A percentile compares a stretch with the other conserved stretches of the same genome.
Evolutionary conservation across 1,140 invertebrate genomes (phyloP).

Genomic region (Ips nitidus): DNA sequence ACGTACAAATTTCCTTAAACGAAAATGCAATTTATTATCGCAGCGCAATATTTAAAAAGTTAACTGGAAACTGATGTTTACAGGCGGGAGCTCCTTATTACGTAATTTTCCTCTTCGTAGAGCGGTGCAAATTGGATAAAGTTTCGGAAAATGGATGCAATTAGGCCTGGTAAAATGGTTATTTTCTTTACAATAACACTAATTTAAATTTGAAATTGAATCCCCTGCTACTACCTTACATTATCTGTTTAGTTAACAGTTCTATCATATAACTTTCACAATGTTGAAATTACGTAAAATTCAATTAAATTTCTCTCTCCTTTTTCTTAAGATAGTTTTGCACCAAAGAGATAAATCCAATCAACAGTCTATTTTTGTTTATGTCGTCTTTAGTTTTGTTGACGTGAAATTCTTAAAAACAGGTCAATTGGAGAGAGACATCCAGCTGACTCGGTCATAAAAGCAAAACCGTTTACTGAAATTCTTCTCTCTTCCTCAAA

Average conservation of each 20-base stretch:
- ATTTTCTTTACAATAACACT: constrained; percentile 8
- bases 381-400: too few species aligned
- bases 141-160: constrained; percentile 16
- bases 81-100: constrained; percentile 8
- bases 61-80: too few species aligned
- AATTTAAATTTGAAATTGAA: constrained; percentile 14
- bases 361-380: too few species aligned
- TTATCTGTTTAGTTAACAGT: too few species aligned
- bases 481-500: background rate
- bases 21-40: too few species aligned
- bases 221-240: background rate
- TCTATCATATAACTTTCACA: background rate
- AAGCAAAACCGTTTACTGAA: background rate
- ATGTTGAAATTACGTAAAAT: background rate
- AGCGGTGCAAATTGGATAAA: constrained; percentile 13
- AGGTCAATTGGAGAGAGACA: too few species aligned
- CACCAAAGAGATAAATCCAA: too few species aligned
- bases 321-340: too few species aligned
- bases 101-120: constrained; percentile 4
- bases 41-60: too few species aligned
- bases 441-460: background rate
- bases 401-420: too few species aligned
- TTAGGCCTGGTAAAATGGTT: constrained; percentile 7
- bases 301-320: too few species aligned
- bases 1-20: too few species aligned